Percentiles rank a stretch among this genome's conserved stretches.
Evolutionary conservation across 1,140 invertebrate genomes (phyloP).

Genomic region (Drosophila ambigua): DNA sequence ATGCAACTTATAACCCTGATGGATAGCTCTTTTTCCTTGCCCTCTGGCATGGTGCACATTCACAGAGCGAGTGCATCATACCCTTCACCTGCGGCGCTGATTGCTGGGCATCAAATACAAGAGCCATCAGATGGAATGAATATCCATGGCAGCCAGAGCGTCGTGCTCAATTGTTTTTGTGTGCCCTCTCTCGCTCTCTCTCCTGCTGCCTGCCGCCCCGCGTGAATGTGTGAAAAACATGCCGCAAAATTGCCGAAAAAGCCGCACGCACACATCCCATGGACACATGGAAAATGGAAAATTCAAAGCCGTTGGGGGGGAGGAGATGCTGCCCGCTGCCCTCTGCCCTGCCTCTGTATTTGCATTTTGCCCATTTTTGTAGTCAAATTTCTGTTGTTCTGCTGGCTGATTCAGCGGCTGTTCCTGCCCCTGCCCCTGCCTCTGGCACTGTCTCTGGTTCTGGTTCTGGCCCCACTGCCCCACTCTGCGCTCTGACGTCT

Average conservation of each 20-base stretch:
- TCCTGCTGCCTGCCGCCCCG: conserved; percentile 9
- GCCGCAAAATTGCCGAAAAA: conserved; percentile 79
- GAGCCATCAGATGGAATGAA: conserved; percentile 39
- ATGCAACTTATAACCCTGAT: too few species aligned
- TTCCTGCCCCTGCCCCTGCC: conserved; percentile 7
- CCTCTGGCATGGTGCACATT: too few species aligned
- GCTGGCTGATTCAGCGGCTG: conserved; percentile 60
- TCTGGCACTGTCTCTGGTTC: not conserved
- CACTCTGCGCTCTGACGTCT: conserved; percentile 37
- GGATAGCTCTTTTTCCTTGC: too few species aligned
- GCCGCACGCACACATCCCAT: conserved; percentile 49
- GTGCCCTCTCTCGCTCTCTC: conserved; percentile 8
- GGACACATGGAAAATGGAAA: conserved; percentile 3
- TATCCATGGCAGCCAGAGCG: conserved; percentile 74
- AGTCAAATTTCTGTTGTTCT: conserved; percentile 73
- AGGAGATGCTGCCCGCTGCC: not conserved
- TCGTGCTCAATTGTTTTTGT: conserved; percentile 77
- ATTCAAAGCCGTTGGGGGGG: not conserved
- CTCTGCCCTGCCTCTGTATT: conserved; percentile 50
- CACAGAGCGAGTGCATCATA: too few species aligned
- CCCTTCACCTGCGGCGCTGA: too few species aligned
- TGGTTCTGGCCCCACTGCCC: conserved; percentile 21
- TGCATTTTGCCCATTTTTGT: conserved; percentile 81
- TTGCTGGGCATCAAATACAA: conserved; percentile 1
- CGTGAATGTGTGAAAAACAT: conserved; percentile 81